Conservation (phyloP, 2,888 invertebrate species). For the Nomada hirtipes region DNA sequence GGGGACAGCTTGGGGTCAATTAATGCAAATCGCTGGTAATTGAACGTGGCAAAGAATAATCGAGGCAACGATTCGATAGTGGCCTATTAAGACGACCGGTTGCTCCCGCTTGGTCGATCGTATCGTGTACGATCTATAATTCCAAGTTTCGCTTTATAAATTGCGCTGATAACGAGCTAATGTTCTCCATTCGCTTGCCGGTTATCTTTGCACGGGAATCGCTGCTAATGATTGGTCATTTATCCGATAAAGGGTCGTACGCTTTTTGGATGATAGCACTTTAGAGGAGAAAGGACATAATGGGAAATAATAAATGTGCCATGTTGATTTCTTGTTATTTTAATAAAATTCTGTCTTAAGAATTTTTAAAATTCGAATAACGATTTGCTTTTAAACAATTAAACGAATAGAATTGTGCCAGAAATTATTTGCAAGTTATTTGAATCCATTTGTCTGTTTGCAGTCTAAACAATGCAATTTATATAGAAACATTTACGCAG, state of each 20-base stretch:
- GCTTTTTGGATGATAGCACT: neutral
- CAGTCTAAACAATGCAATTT: neutral
- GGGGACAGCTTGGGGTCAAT: constrained; percentile 15
- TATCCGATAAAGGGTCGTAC: neutral
- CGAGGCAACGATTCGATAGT: constrained; percentile 18
- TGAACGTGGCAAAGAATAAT: constrained; percentile 39
- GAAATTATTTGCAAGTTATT: no score
- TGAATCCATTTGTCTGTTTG: neutral
- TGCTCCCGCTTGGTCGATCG: neutral
- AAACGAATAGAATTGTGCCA: no score
- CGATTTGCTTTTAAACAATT: no score
- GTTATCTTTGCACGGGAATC: constrained; percentile 28
- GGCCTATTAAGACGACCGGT: constrained; percentile 40
- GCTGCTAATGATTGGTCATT: constrained; percentile 17
- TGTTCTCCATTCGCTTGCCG: neutral
- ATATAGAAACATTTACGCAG: neutral
- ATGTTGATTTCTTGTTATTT: neutral
- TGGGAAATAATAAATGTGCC: neutral
- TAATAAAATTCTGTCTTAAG: no score
- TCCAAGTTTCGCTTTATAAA: constrained; percentile 53
- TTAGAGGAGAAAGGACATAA: constrained; percentile 1
- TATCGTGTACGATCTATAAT: constrained; percentile 47
- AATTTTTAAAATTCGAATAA: no score
- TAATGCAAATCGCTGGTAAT: constrained; percentile 42
- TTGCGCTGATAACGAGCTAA: constrained; percentile 49